Percentiles rank a stretch among this genome's conserved stretches.
Evolutionary conservation across 1,140 invertebrate species (phyloP).

Genomic region (Cyclargus thomasi): DNA sequence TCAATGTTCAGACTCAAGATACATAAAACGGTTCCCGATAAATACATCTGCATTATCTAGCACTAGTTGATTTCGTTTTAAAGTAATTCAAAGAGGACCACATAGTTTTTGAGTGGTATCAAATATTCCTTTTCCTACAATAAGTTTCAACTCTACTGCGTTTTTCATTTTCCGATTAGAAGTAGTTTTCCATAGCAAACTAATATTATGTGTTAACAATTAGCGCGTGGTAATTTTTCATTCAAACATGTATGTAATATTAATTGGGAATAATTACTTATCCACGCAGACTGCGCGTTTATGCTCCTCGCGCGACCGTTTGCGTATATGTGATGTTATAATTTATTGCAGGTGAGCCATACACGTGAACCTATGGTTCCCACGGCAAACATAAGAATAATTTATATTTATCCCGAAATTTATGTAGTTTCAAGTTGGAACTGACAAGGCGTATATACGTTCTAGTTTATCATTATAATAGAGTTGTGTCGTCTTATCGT

Average conservation of each 20-base stretch:
- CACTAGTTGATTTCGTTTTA: background rate
- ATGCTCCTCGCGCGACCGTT: slow-evolving; percentile 24
- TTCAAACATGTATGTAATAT: slow-evolving; percentile 44
- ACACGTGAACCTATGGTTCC: slow-evolving; percentile 26
- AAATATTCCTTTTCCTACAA: no score
- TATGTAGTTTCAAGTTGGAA: no score
- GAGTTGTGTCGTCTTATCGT: background rate
- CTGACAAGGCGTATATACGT: background rate
- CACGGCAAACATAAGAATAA: no score
- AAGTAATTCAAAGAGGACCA: no score
- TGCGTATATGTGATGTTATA: slow-evolving; percentile 16
- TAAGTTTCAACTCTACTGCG: background rate
- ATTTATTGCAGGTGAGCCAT: slow-evolving; percentile 25
- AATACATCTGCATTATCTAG: background rate
- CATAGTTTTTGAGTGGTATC: no score
- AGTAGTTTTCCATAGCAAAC: background rate
- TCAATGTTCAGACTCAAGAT: background rate
- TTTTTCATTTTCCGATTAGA: background rate
- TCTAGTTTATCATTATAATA: slow-evolving; percentile 13
- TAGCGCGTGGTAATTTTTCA: slow-evolving; percentile 35
- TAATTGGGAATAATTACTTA: slow-evolving; percentile 45
- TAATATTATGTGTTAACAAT: background rate
- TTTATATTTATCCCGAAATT: no score
- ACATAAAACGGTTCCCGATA: background rate
- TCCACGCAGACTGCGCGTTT: slow-evolving; percentile 50